Evolutionary conservation across 1,140 invertebrate genomes (phyloP), one percentile per base, ranked within the genome.

Genomic region (Saccostrea glomerata): DNA sequence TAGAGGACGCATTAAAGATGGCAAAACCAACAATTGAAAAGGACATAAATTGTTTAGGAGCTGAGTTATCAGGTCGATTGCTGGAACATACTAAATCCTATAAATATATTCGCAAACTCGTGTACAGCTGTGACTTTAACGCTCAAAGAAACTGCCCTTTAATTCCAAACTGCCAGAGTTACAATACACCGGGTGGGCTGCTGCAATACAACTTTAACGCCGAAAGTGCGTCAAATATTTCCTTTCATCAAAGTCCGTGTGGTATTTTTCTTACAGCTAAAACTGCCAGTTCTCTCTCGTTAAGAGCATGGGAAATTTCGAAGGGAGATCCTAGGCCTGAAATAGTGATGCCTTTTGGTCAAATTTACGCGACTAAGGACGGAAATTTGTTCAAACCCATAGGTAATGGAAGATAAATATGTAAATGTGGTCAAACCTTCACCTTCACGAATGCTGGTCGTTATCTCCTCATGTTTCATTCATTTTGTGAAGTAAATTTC

Each of bases 91-190:
- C 92, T 11, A 66, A 90, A 82, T 88, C 89, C 13, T 92, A 92
- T 56, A 77, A 86, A 7, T 83, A 91, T 73, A 92, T 95, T 13
- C 90, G 90, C 82, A 36, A 91, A 30, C 86, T 95, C 3, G 91
- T 95, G 36, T 84, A 92, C n/a, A 92, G 94, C 84, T 95, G 98
- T 98, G 47, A 95, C 89, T 90, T 95, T 86, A 84, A 89, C 40
- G 86, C 90, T 73, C 91, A 94, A 92, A 90, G 86, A 88, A 84
- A 93, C 88, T 92, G 98, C 98, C 94, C 95, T 98, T 63, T 98
- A 98, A 0, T 99, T 97, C 95, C 98, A 2, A 91, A 92, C 83
- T 92, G 87, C n/a, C 94, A 94, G 87, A 89, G 93, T 25, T 94
- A 94, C 87, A 91, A 89, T 17, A 88, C 92, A 4, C 94, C 94